These are phyloP conservation scores for Prietella phreatophila DNA, from an alignment of 2,113 vertebrate species.

Conservation along the genomic window DNA sequence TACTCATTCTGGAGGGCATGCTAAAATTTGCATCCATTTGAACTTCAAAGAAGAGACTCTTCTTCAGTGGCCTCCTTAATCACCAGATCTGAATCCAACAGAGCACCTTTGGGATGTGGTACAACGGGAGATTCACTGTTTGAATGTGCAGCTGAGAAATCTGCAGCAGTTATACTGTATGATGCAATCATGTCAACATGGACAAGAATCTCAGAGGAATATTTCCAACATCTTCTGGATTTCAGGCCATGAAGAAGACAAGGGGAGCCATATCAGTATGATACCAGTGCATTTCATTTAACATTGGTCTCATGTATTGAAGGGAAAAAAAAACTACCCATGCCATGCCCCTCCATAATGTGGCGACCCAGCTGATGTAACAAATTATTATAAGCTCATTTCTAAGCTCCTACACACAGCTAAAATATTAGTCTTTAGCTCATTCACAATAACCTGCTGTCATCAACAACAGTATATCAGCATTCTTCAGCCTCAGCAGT, in stretches of 20 bases:
- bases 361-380: not conserved
- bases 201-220: not conserved
- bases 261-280: not conserved
- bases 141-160: not conserved
- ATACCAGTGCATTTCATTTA: not conserved
- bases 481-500: not conserved
- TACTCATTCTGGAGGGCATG: not conserved
- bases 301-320: not conserved
- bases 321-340: not conserved
- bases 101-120: not conserved
- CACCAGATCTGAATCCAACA: not conserved
- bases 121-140: not conserved
- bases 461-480: not conserved
- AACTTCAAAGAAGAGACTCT: not conserved
- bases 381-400: not conserved
- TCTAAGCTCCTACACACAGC: not conserved
- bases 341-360: not conserved
- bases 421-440: not conserved
- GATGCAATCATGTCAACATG: not conserved
- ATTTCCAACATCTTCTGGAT: not conserved
- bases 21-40: conserved; percentile 29
- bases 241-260: not conserved
- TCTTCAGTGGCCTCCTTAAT: not conserved
- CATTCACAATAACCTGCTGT: not conserved
- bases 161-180: not conserved